Conservation (phyloP, 1,140 invertebrate species). For the Sminthurinus signatus region DNA sequence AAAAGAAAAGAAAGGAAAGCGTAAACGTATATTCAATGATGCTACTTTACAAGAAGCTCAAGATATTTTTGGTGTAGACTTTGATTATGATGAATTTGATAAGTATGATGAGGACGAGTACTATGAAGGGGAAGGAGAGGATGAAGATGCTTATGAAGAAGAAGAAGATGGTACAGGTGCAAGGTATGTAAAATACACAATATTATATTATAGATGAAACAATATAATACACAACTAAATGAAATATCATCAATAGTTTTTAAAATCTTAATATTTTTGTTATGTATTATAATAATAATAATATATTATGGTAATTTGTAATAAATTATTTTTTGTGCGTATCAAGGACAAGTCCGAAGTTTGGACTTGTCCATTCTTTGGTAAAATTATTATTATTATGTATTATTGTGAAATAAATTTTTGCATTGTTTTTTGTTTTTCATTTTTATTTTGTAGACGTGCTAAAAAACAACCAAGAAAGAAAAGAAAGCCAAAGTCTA, state of each 20-base stretch:
- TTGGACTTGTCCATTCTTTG: no score
- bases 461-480: conserved; percentile 68
- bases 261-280: no score
- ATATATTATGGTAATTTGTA: no score
- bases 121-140: conserved; percentile 66
- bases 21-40: conserved; percentile 83
- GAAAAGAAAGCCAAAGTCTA: conserved; percentile 64
- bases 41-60: conserved; percentile 94
- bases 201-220: no score
- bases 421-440: conserved; percentile 19
- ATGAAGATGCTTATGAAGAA: conserved; percentile 44
- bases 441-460: conserved; percentile 50
- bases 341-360: no score
- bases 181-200: no score
- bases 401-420: background rate
- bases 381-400: conserved; percentile 6
- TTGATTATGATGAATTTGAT: conserved; percentile 93
- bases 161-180: conserved; percentile 19
- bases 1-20: conserved; percentile 67
- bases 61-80: conserved; percentile 98
- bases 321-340: no score
- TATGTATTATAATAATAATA: no score
- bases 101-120: conserved; percentile 82
- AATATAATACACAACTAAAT: no score
- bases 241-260: no score